Base-by-base conservation (phyloP, 2,113 vertebrate species). In the Fukomys damarensis region DNA sequence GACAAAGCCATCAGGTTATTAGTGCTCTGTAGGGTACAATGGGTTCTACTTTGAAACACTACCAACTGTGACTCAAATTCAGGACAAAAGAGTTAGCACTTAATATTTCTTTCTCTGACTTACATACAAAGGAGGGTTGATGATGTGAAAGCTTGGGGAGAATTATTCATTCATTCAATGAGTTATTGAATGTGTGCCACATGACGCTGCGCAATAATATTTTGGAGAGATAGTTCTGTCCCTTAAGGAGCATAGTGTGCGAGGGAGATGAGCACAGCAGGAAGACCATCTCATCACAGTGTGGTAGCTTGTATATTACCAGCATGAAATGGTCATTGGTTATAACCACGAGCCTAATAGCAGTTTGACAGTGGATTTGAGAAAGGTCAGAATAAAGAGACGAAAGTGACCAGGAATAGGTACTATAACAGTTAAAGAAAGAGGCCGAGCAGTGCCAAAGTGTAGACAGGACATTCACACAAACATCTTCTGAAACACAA, bases 11-110 rank as follows among this genome's bases (percentile, higher is more conserved):
- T 74, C 61, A 54, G 38, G 22, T 82, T 38, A 35, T n/a, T 46
- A 92, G 52, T 63, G 70, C 52, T 87, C 76, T 66, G 13, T 35
- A 35, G 61, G 52, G 59, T 30, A 52, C 58, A 76, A 17, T 54
- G 76, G 70, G 46, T 77, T 87, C 46, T 80, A 9, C 38, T 96
- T 86, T 94, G 88, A 96, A 88, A 77, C 20, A 41, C 14, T 85
- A 28, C 58, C 41, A 84, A 43, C 43, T 85, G 30, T 5, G 54
- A 26, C 30, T 92, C 38, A 85, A 66, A 91, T 61, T 76, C 38
- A 61, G 19, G 43, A 22, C n/a, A 16, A 52, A 92, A 66, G 43
- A 77, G 28, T 30, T 43, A 77, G 22, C 16, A 22, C 70, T 88
- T 94, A 56, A 43, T 92, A 38, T 20, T 68, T 32, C 61, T 90